Base-by-base conservation (phyloP, 2,888 invertebrate genomes). In the Nomada ferruginata region DNA sequence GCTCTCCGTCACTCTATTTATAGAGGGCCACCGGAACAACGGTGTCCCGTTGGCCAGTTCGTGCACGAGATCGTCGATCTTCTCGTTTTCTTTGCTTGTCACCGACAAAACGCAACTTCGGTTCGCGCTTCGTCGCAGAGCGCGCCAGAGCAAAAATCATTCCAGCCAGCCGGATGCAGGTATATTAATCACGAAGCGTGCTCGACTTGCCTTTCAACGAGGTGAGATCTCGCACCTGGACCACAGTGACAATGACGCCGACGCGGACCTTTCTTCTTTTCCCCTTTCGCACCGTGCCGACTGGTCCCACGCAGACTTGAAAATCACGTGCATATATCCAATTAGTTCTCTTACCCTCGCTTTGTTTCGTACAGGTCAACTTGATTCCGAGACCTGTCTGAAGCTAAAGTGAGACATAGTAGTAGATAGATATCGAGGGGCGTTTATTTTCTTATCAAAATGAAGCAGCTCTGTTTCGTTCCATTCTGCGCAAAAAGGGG, bases 1-100 rank as follows among this genome's bases (percentile, higher is more conserved):
- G 79, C 83, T 50, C 79, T 63, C 83, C 83, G 83, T 72, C 80
- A 52, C 68, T 44, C 78, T 84, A 84, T 84, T 84, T 84, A 84
- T 84, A 75, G 83, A 70, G 83, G 83, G 75, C 72, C 83, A 83
- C 83, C 83, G 83, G 83, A 84, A 83, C 83, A 82, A 83, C 83
- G 72, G 68, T 79, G 82, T 83, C 83, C 78, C 83, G 83, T 79
- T 82, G 80, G 74, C 66, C 76, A 71, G 83, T 82, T 82, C 72
- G 83, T 64, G n/a, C 64, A 63, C 42, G 57, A 66, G 75, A 53
- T 53, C 76, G 79, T 47, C 76, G 74, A 76, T 76, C 83, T 76
- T 87, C 78, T 85, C 75, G 65, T 77, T 85, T 85, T 89, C 80
- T 80, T 86, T 82, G 63, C 82, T 26, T 71, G 74, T 59, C 83